Base-by-base conservation (phyloP, 2,797 vertebrate species). In the Galagoides demidoff region DNA sequence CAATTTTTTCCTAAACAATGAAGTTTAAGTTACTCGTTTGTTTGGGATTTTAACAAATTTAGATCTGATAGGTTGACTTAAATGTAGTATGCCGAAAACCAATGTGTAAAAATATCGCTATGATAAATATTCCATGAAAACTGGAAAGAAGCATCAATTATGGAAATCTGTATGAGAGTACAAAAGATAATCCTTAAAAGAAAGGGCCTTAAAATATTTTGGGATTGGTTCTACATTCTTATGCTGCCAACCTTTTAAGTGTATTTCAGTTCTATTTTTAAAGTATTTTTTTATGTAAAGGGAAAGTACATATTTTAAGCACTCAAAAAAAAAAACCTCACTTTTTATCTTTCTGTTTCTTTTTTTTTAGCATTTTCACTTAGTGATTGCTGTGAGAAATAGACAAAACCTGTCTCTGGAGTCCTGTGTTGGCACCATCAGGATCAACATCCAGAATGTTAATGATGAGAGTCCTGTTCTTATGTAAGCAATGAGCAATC, bases 291-390 rank as follows among this genome's bases (percentile, higher is more conserved):
- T 87, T 78, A 66, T 37, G 66, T 74, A 74, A 93, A 82, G n/a
- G 0, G 20, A 71, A 96, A 76, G n/a, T 74, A 8, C 39, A 84
- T n/a, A 84, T 88, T 31, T 57, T 76, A 61, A 86, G 76, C 39
- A 85, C 11, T 86, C 37, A 85, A 64, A 78, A 49, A 45, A 45
- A 27, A 49, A 74, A 27, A 55, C 0, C 49, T 52, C 13, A 31
- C 7, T 34, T 83, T 68, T 70, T 76, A 20, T 93, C 92, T 97
- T 94, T 27, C 96, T 17, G 4, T 52, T 4, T 52, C 5, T 27
- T 96, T 85, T 96, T 59, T 89, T 95, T 95, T 93, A 98, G 86
- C 88, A 97, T 97, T 98, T 98, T 97, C 97, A 98, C 93, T 97
- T 98, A 59, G 90, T 79, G 63, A 49, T 95, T 93, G 52, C 93